phyloP scores from a whole-genome alignment of 2,113 vertebrate genomes.

The Ptilonorhynchus violaceus region DNA sequence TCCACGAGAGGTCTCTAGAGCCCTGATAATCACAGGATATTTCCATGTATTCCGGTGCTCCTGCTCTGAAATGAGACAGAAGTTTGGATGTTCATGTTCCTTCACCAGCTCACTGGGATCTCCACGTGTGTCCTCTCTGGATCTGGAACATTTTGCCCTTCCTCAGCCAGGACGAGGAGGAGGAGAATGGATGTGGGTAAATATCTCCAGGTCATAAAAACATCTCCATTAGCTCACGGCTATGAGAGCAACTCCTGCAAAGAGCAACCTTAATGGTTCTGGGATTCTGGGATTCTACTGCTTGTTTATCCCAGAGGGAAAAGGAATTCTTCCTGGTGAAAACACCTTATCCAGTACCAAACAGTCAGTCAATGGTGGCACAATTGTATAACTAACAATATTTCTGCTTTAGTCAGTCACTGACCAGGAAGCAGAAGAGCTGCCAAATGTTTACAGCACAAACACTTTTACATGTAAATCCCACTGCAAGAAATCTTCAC shows the following conservation, averaged over 20 bases:
- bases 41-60: not conserved
- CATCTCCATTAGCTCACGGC: fast-evolving
- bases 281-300: not conserved
- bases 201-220: not conserved
- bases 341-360: not conserved
- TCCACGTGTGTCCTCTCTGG: too few relatives aligned
- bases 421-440: not conserved
- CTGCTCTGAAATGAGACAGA: not conserved
- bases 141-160: not conserved
- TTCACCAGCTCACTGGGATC: fast-evolving
- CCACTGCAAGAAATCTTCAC: not conserved
- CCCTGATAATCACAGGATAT: not conserved
- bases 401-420: not conserved
- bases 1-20: constrained; percentile 68
- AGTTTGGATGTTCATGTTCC: not conserved
- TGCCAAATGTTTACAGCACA: not conserved
- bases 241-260: not conserved
- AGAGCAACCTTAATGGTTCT: too few relatives aligned
- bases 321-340: not conserved
- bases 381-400: not conserved
- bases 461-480: not conserved
- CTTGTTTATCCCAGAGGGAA: not conserved
- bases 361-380: not conserved
- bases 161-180: not conserved
- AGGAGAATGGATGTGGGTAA: not conserved